Base-by-base conservation (phyloP, 2,113 vertebrate genomes). In the Perccottus glenii region DNA sequence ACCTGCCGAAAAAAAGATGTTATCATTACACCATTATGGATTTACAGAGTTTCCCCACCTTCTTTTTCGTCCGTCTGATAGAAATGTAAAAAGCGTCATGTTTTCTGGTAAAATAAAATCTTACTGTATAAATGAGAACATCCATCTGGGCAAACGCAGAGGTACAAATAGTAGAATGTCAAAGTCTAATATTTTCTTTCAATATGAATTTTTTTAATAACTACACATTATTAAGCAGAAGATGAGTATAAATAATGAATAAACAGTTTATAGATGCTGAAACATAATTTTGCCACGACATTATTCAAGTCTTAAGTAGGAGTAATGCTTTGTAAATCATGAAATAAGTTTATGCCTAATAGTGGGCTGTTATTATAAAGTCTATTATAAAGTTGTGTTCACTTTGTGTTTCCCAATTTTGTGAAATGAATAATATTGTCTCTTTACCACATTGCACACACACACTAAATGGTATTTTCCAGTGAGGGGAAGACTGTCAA, bases 21-120 rank as follows among this genome's bases (percentile, higher is more conserved):
- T 78, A 64, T 87, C 71, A 86, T 80, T 68, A 85, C 67, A 50
- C 83, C 82, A 88, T 93, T 70, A 93, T 90, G 62, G 85, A 35
- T 88, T 93, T 91, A 90, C 67, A 77, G 73, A 51, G 36, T 61
- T 66, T 67, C 71, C 73, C 64, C 85, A 47, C 74, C 76, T 81
- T 68, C 76, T 49, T 46, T 2, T 32, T 65, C 33, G 50, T 78
- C 52, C 40, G 58, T 77, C 47, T 80, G 62, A 78, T 43, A 52
- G 62, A 61, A 46, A 60, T 14, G 14, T 44, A 11, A n/a, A 52
- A 64, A 51, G 36, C 16, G 14, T 57, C 33, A n/a, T n/a, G n/a
- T 44, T 14, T 59, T 19, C 65, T 69, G 1, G 45, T 46, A 12
- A 35, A 6, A 64, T 50, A 11, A 52, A 40, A 43, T 36, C 16